A percentile compares a stretch with the other conserved stretches of the same genome.
These are phyloP conservation scores for Lindbergichthys nudifrons DNA, from an alignment of 2,797 vertebrate species.

Conservation along the genomic window DNA sequence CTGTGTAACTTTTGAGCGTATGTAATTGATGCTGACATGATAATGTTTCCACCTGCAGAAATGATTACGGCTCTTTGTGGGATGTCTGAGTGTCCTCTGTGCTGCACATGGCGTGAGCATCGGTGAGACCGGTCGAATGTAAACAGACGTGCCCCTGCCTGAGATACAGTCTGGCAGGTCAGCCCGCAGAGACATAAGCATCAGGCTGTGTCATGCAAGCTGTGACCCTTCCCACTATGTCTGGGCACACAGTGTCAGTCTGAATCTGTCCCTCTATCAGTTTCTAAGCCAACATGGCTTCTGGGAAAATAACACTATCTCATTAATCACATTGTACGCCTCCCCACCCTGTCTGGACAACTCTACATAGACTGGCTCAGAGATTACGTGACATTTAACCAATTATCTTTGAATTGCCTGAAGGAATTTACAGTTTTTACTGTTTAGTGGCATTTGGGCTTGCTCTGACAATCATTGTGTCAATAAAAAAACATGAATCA, in stretches of 20 bases:
- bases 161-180: slow-evolving; percentile 75
- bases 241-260: slow-evolving; percentile 73
- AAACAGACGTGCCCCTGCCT: slow-evolving; percentile 68
- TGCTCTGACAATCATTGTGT: not conserved
- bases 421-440: slow-evolving; percentile 1
- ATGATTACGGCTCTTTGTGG: slow-evolving; percentile 23
- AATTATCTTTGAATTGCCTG: slow-evolving; percentile 16
- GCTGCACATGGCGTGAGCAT: slow-evolving; percentile 38
- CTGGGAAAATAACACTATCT: slow-evolving; percentile 65
- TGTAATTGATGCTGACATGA: slow-evolving; percentile 20
- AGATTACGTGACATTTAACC: slow-evolving; percentile 24
- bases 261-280: slow-evolving; percentile 74
- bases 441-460: not conserved
- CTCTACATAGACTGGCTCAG: slow-evolving; percentile 8
- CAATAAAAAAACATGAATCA: not conserved
- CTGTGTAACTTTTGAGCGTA: not conserved
- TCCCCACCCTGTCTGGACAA: slow-evolving; percentile 22
- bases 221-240: slow-evolving; percentile 72
- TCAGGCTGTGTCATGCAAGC: slow-evolving; percentile 68
- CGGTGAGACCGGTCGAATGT: slow-evolving; percentile 51
- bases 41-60: slow-evolving; percentile 48
- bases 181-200: slow-evolving; percentile 69
- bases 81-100: slow-evolving; percentile 51
- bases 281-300: slow-evolving; percentile 70
- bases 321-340: slow-evolving; percentile 61